phyloP scores from a whole-genome alignment of 2,797 vertebrate species.

The Semaprochilodus insignis region DNA sequence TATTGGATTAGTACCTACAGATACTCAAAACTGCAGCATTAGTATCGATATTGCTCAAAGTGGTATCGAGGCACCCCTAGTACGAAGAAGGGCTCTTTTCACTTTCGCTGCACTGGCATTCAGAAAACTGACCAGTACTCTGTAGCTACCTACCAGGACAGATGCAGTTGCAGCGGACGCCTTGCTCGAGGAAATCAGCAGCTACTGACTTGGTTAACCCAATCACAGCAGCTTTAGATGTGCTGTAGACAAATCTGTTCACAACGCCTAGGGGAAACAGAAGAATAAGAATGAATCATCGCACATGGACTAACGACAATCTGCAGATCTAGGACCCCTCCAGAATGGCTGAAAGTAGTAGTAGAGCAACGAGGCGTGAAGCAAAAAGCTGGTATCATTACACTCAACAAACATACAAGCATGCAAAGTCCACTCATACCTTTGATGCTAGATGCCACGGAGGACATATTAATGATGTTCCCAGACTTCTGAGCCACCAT shows the following conservation, averaged over 20 bases:
- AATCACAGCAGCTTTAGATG: constrained; percentile 94
- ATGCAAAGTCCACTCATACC: constrained; percentile 70
- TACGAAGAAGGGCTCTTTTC: too few species aligned
- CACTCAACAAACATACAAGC: not conserved
- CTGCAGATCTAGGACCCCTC: not conserved
- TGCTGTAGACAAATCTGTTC: constrained; percentile 90
- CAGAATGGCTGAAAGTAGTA: not conserved
- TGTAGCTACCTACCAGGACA: constrained; percentile 77
- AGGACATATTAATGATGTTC: constrained; percentile 97
- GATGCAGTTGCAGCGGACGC: constrained; percentile 90
- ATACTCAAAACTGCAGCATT: too few species aligned
- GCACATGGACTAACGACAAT: not conserved
- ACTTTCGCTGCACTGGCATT: too few species aligned
- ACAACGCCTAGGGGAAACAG: constrained; percentile 79
- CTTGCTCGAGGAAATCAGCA: constrained; percentile 91
- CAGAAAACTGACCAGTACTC: too few species aligned
- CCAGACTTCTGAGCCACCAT: constrained; percentile 93
- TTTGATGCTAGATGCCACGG: constrained; percentile 95
- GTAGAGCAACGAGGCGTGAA: not conserved
- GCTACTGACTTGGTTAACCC: constrained; percentile 95
- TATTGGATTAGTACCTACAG: too few species aligned
- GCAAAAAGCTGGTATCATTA: too few species aligned
- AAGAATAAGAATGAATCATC: not conserved
- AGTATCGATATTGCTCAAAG: too few species aligned
- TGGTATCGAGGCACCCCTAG: too few species aligned